Evolutionary conservation across 2,888 invertebrate genomes (phyloP), one percentile per base, ranked within the genome.

Genomic region (Amaurobius ferox): DNA sequence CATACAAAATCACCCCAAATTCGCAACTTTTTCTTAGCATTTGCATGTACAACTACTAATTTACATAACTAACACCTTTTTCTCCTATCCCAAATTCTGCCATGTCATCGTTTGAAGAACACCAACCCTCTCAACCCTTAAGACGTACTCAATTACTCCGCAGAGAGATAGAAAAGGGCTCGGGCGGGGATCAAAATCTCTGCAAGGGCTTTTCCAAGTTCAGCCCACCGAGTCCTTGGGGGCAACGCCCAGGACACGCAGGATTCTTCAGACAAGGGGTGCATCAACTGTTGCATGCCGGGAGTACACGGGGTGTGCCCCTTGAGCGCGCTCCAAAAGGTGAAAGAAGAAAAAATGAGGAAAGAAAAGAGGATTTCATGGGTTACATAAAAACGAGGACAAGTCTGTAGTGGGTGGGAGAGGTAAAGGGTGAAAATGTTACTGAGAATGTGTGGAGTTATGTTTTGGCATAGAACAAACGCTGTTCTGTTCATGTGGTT

Each of bases 171-270:
- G 61, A 68, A 35, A 78, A 61, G 55, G 67, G 48, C 23, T 78
- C 68, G 68, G 68, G 78, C 61, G 78, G 61, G 70, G 28, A 9
- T 29, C n/a, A 78, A 32, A 77, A 28, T 68, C 40, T 32, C 39
- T 13, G 40, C 44, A 16, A 79, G 79, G 79, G 79, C 72, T 64
- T 79, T 79, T 66, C 79, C 79, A 48, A 72, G 79, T 79, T 72
- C 79, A 79, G 79, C 79, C 79, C 79, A 79, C 78, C 35, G 39
- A 44, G 72, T 66, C 79, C 79, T 79, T 79, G 79, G 71, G 55
- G 79, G 72, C 23, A 28, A 79, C 79, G 72, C 79, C 79, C 40
- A 79, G 70, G 79, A 71, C 71, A 71, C 40, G 64, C 29, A 40
- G 44, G 62, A 70, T 79, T 79, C 79, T 62, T 71, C 55, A 23